Base-by-base conservation (phyloP, 2,888 invertebrate genomes). In the Ormyrus rosae region DNA sequence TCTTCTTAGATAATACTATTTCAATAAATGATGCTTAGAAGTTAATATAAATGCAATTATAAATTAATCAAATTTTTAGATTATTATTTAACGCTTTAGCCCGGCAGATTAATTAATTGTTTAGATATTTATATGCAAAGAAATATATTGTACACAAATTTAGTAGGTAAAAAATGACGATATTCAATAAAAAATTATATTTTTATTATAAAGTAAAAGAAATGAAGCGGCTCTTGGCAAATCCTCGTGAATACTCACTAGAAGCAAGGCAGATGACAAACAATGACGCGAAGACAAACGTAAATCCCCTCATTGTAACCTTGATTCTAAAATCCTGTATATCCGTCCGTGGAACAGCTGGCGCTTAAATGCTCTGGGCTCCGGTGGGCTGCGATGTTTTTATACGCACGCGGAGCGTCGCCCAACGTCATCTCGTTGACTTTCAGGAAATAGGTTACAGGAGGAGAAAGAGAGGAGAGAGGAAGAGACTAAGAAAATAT, bases 231-330 rank as follows among this genome's bases (percentile, higher is more conserved):
- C 53, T 9, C n/a, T 55, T 34, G 34, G 34, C 2, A 3, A 34
- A 34, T 34, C 34, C 34, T 34, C 34, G 1, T 4, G 3, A 5
- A 50, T 69, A 74, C 79, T 78, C 56, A 78, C 78, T 50, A 6
- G 48, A 72, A 55, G 11, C 13, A 11, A 45, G 50, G 34, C 34
- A 63, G 50, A 10, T 48, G 6, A 74, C 11, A 19, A 74, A 5
- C 19, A 75, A 46, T 7, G 45, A 9, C 1, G 11, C 19, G 19
- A 75, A 61, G 4, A 6, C 19, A 55, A 48, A 10, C 0, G 50
- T 7, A 10, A 75, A 60, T 65, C 51, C 56, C 60, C 55, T 58
- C 75, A 80, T 75, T 64, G 9, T 73, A 55, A 58, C 9, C 53
- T 34, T 34, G 34, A 13, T 53, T 11, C 45, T 45, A 8, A 10